A percentile compares a stretch with the other conserved stretches of the same genome.
phyloP scores from a whole-genome alignment of 1,140 invertebrate genomes.

The Pissodes strobi region DNA sequence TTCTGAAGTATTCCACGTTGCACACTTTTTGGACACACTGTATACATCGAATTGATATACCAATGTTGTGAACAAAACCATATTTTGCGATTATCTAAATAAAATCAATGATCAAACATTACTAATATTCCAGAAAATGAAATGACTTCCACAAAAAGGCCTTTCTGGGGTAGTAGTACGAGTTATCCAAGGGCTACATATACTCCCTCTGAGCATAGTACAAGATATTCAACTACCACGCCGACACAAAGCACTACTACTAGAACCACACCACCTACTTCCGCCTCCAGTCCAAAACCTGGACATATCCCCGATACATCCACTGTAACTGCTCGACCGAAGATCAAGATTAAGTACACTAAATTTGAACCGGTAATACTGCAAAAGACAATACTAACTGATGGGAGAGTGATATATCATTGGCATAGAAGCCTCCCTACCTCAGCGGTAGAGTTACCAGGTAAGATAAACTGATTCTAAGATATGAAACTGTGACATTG shows the following conservation, averaged over 20 bases:
- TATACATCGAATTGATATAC: too few species aligned
- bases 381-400: constrained; percentile 47
- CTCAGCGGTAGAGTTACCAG: constrained; percentile 25
- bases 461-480: constrained; percentile 1
- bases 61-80: too few species aligned
- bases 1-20: too few species aligned
- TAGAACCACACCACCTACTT: not conserved
- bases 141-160: constrained; percentile 8
- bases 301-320: not conserved
- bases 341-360: constrained; percentile 43
- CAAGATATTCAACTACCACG: not conserved
- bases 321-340: not conserved
- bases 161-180: constrained; percentile 10
- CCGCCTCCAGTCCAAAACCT: not conserved
- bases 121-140: constrained; percentile 12
- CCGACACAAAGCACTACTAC: constrained; percentile 8
- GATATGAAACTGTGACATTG: not conserved
- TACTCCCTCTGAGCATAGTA: not conserved
- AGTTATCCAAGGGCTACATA: not conserved
- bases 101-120: too few species aligned
- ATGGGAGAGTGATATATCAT: constrained; percentile 45
- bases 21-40: too few species aligned
- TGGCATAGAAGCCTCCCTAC: constrained; percentile 48
- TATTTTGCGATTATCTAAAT: too few species aligned
- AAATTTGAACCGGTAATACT: constrained; percentile 47